Evolutionary conservation across 2,113 vertebrate species (phyloP).

Genomic region (Corythornis cristatus): DNA sequence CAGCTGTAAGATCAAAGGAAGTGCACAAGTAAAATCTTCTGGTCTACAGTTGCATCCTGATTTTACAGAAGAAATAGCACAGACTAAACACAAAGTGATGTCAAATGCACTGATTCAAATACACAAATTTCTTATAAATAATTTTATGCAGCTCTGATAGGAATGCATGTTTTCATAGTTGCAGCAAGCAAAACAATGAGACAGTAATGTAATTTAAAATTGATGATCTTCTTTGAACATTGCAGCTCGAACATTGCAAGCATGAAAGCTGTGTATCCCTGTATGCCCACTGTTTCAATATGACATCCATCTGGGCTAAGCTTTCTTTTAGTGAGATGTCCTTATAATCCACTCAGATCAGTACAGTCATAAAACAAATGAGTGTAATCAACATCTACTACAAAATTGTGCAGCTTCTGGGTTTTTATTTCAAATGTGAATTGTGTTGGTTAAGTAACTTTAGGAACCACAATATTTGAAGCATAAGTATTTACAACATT

Average conservation of each 20-base stretch:
- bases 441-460: background rate
- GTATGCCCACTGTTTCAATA: background rate
- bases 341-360: slow-evolving; percentile 50
- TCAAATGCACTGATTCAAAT: background rate
- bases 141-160: background rate
- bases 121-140: background rate
- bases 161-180: background rate
- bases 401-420: background rate
- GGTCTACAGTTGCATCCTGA: background rate
- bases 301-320: slow-evolving; percentile 13
- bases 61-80: background rate
- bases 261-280: background rate
- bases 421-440: background rate
- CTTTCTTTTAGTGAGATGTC: slow-evolving; percentile 7
- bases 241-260: background rate
- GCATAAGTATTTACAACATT: background rate
- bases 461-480: background rate
- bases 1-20: background rate
- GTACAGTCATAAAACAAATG: slow-evolving; percentile 35
- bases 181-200: background rate
- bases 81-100: background rate
- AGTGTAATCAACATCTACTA: slow-evolving; percentile 24
- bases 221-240: background rate
- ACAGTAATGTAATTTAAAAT: slow-evolving; percentile 10
- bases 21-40: background rate